Conservation (phyloP, 2,797 vertebrate species). For the Cephalopachus bancanus region DNA sequence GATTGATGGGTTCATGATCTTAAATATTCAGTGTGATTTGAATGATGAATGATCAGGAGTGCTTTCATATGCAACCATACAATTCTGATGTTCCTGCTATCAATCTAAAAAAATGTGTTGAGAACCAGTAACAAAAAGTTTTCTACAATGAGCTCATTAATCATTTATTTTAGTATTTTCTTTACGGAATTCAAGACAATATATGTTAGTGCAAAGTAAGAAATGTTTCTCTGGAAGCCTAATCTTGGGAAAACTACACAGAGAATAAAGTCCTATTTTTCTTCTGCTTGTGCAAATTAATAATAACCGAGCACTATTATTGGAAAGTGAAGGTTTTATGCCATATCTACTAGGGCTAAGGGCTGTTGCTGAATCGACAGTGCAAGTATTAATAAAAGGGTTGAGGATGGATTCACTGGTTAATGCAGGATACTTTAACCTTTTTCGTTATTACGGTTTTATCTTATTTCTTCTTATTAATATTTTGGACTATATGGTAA, state of each 20-base stretch:
- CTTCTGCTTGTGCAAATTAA: not conserved
- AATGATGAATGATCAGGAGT: slow-evolving; percentile 60
- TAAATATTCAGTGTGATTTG: slow-evolving; percentile 67
- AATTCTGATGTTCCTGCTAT: slow-evolving; percentile 65
- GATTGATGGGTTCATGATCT: slow-evolving; percentile 72
- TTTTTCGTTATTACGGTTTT: slow-evolving; percentile 8
- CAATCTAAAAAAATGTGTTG: slow-evolving; percentile 73
- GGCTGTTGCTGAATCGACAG: not conserved
- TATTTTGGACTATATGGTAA: not conserved
- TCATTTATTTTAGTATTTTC: slow-evolving; percentile 3
- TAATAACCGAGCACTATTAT: slow-evolving; percentile 1
- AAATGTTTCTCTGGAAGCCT: slow-evolving; percentile 35
- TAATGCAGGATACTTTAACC: not conserved
- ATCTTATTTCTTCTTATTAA: slow-evolving; percentile 31
- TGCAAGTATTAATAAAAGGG: not conserved
- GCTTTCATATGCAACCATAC: slow-evolving; percentile 63
- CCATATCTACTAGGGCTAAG: not conserved
- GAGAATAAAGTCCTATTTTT: slow-evolving; percentile 45
- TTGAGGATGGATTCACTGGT: not conserved
- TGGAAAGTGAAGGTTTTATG: not conserved
- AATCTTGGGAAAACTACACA: slow-evolving; percentile 30
- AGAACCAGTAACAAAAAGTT: not conserved
- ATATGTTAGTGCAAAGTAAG: not conserved
- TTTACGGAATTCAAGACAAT: slow-evolving; percentile 42
- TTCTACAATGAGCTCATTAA: not conserved